phyloP scores from a whole-genome alignment of 2,888 invertebrate genomes.

The Eretmocerus hayati region DNA sequence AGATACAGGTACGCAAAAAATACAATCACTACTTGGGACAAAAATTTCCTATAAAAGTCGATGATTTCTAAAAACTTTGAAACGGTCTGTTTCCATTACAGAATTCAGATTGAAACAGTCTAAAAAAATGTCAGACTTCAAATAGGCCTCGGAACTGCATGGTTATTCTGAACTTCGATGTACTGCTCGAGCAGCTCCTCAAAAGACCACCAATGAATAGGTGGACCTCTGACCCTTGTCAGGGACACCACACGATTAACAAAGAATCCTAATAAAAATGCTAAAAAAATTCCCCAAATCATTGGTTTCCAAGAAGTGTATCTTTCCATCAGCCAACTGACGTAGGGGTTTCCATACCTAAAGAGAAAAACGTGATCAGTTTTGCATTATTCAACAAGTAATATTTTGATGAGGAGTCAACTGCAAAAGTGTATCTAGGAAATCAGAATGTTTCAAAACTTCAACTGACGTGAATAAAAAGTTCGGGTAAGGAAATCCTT shows the following conservation, averaged over 20 bases:
- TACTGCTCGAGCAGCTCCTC: slow-evolving; percentile 33
- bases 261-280: slow-evolving; percentile 36
- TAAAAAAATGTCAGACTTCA: slow-evolving; percentile 2
- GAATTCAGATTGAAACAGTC: slow-evolving; percentile 10
- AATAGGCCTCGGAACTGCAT: slow-evolving; percentile 14
- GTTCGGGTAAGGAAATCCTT: too few relatives aligned
- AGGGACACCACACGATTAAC: slow-evolving; percentile 32
- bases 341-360: slow-evolving; percentile 20
- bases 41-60: too few relatives aligned
- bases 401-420: too few relatives aligned
- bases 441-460: too few relatives aligned
- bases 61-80: too few relatives aligned
- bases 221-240: slow-evolving; percentile 23
- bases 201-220: slow-evolving; percentile 35
- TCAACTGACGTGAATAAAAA: too few relatives aligned
- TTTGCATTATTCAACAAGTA: too few relatives aligned
- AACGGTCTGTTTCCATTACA: too few relatives aligned
- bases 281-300: slow-evolving; percentile 31
- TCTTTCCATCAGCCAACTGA: slow-evolving; percentile 17
- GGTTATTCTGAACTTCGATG: slow-evolving; percentile 17
- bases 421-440: too few relatives aligned
- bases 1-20: slow-evolving; percentile 21
- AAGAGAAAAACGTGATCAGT: slow-evolving; percentile 17
- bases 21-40: slow-evolving; percentile 14
- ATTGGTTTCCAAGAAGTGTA: slow-evolving; percentile 28